Percentiles rank a stretch among this genome's conserved stretches.
phyloP scores from a whole-genome alignment of 2,888 invertebrate genomes.

The Metalampra italica region DNA sequence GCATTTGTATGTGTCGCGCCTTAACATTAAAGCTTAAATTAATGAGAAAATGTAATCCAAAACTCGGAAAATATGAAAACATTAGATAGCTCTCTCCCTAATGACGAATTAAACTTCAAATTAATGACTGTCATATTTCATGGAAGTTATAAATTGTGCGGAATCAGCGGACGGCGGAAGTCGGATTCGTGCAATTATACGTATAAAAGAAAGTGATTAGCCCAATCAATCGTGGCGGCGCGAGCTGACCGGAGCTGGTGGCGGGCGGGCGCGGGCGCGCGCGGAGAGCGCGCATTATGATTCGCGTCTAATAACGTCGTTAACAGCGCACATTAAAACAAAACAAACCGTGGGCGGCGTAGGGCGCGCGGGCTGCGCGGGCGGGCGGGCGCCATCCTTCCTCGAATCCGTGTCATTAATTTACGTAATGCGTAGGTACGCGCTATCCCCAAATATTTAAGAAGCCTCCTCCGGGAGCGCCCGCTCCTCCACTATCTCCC shows the following conservation, averaged over 20 bases:
- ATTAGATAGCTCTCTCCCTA: conserved; percentile 22
- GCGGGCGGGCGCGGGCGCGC: conserved; percentile 24
- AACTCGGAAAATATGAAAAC: conserved; percentile 5
- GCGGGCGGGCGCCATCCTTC: conserved; percentile 74
- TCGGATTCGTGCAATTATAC: conserved; percentile 67
- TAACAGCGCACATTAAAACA: conserved; percentile 77
- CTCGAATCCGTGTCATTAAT: conserved; percentile 79
- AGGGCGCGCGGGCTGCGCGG: conserved; percentile 40
- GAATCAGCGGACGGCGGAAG: conserved; percentile 48
- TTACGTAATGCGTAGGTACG: conserved; percentile 80
- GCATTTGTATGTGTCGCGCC: too few species aligned
- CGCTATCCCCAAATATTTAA: conserved; percentile 80
- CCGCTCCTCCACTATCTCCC: conserved; percentile 72
- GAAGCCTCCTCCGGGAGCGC: conserved; percentile 78
- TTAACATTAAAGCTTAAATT: background rate
- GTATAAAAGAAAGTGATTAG: conserved; percentile 71
- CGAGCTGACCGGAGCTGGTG: conserved; percentile 11
- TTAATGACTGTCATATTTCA: conserved; percentile 51
- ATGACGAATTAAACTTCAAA: conserved; percentile 37
- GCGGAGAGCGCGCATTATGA: conserved; percentile 53
- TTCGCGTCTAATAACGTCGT: conserved; percentile 75
- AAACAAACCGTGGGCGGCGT: conserved; percentile 67
- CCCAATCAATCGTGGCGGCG: conserved; percentile 54
- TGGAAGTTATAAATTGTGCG: conserved; percentile 46
- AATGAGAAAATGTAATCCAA: conserved; percentile 4